Conservation (phyloP, 2,113 vertebrate genomes). For the Pseudolaguvia tuberculata region DNA sequence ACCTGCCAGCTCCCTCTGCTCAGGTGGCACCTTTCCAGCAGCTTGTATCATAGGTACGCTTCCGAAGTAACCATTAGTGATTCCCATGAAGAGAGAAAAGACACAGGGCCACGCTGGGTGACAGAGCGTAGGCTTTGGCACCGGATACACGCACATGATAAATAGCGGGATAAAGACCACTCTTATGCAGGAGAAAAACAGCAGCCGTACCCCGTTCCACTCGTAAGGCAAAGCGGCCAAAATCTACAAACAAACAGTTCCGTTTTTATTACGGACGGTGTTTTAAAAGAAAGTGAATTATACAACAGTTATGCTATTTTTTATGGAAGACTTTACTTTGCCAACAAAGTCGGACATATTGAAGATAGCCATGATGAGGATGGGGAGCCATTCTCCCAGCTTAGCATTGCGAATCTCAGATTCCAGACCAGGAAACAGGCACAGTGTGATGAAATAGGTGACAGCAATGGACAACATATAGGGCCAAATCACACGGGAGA, state of each 20-base stretch:
- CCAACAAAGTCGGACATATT: constrained; percentile 97
- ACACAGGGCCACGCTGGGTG: constrained; percentile 96
- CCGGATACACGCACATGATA: constrained; percentile 92
- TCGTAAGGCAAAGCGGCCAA: constrained; percentile 88
- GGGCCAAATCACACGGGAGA: constrained; percentile 90
- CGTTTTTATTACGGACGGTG: not conserved
- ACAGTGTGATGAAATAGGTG: constrained; percentile 96
- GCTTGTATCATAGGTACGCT: constrained; percentile 98
- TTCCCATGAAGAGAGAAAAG: constrained; percentile 95
- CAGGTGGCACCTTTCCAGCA: constrained; percentile 83
- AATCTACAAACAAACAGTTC: constrained; percentile 69
- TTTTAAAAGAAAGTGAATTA: not conserved
- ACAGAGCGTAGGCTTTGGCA: constrained; percentile 72
- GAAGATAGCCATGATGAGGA: constrained; percentile 98
- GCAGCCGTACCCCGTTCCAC: constrained; percentile 85
- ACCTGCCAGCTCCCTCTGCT: constrained; percentile 95
- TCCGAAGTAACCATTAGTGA: constrained; percentile 94
- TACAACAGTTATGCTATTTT: not conserved
- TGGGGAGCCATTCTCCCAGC: constrained; percentile 94
- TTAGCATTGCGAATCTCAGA: constrained; percentile 87
- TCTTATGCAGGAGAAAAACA: constrained; percentile 83
- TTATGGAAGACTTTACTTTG: constrained; percentile 73
- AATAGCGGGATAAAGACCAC: constrained; percentile 96
- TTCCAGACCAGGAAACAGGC: constrained; percentile 92
- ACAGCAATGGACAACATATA: constrained; percentile 95